Conservation (phyloP, 1,140 invertebrate species). For the Drosophila kanapiae region DNA sequence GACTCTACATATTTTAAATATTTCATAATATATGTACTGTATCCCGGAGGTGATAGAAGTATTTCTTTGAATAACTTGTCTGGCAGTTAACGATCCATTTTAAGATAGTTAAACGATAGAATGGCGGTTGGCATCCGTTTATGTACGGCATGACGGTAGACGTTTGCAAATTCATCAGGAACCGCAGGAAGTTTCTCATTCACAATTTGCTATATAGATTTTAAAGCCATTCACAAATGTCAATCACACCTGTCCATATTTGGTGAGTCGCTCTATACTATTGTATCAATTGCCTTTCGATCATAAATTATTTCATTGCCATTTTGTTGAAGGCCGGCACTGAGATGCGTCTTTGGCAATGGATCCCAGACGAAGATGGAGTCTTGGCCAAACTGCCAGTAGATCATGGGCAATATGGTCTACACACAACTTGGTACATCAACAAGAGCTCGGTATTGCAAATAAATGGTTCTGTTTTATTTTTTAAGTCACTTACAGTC, state of each 20-base stretch:
- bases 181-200: conserved; percentile 10
- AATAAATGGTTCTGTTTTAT: conserved; percentile 35
- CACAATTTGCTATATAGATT: conserved; percentile 26
- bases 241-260: conserved; percentile 40
- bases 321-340: conserved; percentile 20
- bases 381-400: conserved; percentile 33
- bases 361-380: conserved; percentile 12
- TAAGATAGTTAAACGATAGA: conserved; percentile 23
- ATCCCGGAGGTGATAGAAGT: too few species aligned
- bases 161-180: conserved; percentile 36
- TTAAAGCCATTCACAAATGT: conserved; percentile 28
- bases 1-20: too few species aligned
- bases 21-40: too few species aligned
- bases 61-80: not conserved
- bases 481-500: not conserved
- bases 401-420: conserved; percentile 34
- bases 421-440: conserved; percentile 16
- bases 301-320: conserved; percentile 23
- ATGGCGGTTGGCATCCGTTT: conserved; percentile 56
- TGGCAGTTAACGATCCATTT: conserved; percentile 4
- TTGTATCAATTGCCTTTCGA: not conserved
- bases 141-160: conserved; percentile 32
- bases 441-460: conserved; percentile 2
- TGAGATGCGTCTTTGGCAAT: conserved; percentile 18
- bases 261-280: conserved; percentile 16